These are phyloP conservation scores for Gyrodactylus bullatarudis DNA, from an alignment of 1,140 invertebrate genomes.

Conservation along the genomic window DNA sequence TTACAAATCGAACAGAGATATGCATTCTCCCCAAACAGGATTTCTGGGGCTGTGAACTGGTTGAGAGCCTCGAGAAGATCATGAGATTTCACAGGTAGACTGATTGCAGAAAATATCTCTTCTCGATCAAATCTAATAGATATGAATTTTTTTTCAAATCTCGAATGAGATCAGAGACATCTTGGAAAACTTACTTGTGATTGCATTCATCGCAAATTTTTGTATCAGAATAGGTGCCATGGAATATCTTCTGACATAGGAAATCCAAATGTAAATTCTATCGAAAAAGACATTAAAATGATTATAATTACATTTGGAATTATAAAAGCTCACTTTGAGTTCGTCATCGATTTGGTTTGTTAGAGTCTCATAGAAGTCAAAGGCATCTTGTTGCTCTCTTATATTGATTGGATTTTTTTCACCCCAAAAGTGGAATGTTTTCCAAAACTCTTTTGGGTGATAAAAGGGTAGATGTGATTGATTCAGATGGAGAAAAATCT, in stretches of 20 bases:
- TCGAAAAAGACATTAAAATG: neutral
- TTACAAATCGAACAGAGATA: neutral
- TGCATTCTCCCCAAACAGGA: neutral
- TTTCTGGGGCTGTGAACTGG: neutral
- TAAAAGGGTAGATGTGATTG: neutral
- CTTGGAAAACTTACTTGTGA: neutral
- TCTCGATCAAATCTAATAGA: slow-evolving; percentile 17
- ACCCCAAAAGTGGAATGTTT: slow-evolving; percentile 2
- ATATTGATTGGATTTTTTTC: slow-evolving; percentile 12
- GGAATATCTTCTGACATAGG: slow-evolving; percentile 1
- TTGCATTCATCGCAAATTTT: neutral
- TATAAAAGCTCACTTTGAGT: slow-evolving; percentile 12
- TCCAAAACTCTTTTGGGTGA: slow-evolving; percentile 11
- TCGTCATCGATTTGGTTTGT: slow-evolving; percentile 17
- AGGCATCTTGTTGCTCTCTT: slow-evolving; percentile 17
- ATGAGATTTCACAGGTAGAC: slow-evolving; percentile 15
- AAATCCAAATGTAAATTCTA: neutral
- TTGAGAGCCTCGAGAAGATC: neutral
- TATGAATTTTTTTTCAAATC: neutral
- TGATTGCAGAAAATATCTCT: slow-evolving; percentile 17
- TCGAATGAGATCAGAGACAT: slow-evolving; percentile 2
- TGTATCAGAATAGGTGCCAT: neutral
- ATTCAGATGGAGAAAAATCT: neutral
- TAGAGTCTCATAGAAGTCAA: slow-evolving; percentile 17
- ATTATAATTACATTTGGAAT: slow-evolving; percentile 14